These are phyloP conservation scores for Mechanitis messenoides DNA, from an alignment of 2,888 invertebrate species.

Conservation along the genomic window DNA sequence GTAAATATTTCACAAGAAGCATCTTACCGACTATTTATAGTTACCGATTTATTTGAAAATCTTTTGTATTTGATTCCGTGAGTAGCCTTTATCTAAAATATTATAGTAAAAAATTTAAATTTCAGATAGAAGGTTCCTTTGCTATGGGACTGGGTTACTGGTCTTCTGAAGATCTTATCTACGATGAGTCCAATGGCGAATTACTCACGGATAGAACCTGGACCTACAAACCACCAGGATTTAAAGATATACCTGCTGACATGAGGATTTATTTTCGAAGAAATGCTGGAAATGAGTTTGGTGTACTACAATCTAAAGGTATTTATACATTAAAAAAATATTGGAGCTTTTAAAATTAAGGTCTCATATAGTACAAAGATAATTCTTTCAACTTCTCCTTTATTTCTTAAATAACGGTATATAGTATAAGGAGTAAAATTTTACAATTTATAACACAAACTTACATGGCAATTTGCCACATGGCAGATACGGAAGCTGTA, in stretches of 20 bases:
- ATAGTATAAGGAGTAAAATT: too few relatives aligned
- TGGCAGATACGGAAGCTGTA: too few relatives aligned
- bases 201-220: conserved; percentile 86
- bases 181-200: conserved; percentile 78
- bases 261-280: conserved; percentile 82
- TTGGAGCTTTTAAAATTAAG: too few relatives aligned
- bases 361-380: too few relatives aligned
- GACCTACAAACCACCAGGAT: conserved; percentile 86
- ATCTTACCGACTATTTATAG: too few relatives aligned
- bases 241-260: conserved; percentile 86
- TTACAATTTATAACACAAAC: too few relatives aligned
- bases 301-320: conserved; percentile 87
- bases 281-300: conserved; percentile 79
- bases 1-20: too few relatives aligned
- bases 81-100: neutral
- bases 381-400: too few relatives aligned
- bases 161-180: conserved; percentile 83
- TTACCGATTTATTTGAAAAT: neutral
- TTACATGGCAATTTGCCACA: too few relatives aligned
- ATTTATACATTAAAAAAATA: too few relatives aligned
- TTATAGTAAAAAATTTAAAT: conserved; percentile 3
- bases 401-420: too few relatives aligned
- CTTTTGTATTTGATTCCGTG: neutral
- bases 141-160: conserved; percentile 86
- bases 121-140: conserved; percentile 83